These are phyloP conservation scores for Andinoacara biseriatus DNA, from an alignment of 2,113 vertebrate species.

Conservation along the genomic window DNA sequence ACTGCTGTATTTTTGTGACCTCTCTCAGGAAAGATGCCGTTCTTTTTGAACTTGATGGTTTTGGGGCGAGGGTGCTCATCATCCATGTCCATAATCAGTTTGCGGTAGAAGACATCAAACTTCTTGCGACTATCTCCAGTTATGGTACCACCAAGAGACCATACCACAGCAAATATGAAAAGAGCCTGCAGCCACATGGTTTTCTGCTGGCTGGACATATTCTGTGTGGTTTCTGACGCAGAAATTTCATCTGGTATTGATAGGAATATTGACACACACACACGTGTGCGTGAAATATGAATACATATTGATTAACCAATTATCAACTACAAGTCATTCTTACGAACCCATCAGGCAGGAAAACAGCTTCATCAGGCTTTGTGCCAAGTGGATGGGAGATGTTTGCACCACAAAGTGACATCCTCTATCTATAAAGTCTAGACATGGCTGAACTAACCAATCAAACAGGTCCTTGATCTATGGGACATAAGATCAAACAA, in stretches of 20 bases:
- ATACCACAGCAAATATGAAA: conserved; percentile 90
- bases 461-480: conserved; percentile 87
- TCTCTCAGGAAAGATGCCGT: conserved; percentile 87
- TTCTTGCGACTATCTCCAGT: conserved; percentile 86
- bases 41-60: conserved; percentile 87
- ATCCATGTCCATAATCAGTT: conserved; percentile 81
- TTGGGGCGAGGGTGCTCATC: conserved; percentile 83
- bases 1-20: conserved; percentile 72
- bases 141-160: conserved; percentile 88
- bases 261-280: conserved; percentile 13
- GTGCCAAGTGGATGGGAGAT: conserved; percentile 85
- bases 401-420: conserved; percentile 88
- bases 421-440: conserved; percentile 84
- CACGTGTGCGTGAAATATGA: neutral
- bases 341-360: conserved; percentile 87
- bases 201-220: conserved; percentile 85
- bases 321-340: neutral
- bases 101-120: conserved; percentile 89
- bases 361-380: conserved; percentile 88
- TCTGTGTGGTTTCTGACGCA: conserved; percentile 53
- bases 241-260: conserved; percentile 85
- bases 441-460: conserved; percentile 89
- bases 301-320: neutral
- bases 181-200: conserved; percentile 89
- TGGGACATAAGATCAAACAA: conserved; percentile 23